phyloP scores from a whole-genome alignment of 2,797 vertebrate genomes.

The Adrianichthys oophorus region DNA sequence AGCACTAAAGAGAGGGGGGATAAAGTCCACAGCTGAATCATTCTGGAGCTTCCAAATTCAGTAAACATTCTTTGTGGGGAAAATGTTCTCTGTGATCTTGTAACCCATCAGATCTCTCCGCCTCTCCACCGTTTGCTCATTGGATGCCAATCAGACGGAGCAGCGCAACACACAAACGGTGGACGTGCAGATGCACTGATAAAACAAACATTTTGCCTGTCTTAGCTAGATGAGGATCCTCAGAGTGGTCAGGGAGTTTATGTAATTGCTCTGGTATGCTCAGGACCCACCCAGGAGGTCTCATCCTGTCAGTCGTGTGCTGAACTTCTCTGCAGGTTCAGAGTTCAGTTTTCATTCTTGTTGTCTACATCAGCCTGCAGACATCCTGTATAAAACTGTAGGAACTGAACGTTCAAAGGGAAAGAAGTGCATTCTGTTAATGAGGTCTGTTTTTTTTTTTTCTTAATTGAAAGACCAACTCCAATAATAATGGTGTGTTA shows the following conservation, averaged over 20 bases:
- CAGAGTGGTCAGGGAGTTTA: constrained; percentile 2
- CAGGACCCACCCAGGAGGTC: background rate
- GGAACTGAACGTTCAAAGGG: no score
- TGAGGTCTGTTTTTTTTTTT: no score
- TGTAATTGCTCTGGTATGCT: constrained; percentile 10
- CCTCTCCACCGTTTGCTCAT: background rate
- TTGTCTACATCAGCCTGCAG: no score
- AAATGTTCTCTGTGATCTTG: background rate
- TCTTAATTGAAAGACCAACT: no score
- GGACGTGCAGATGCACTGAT: constrained; percentile 1
- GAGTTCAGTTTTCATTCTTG: constrained; percentile 9
- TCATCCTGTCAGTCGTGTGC: background rate
- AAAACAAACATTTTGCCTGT: background rate
- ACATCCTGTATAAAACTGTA: no score
- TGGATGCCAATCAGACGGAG: background rate
- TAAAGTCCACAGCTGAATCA: constrained; percentile 48
- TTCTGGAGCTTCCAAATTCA: constrained; percentile 31
- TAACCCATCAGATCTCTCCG: background rate
- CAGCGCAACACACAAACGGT: background rate
- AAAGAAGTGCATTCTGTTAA: no score
- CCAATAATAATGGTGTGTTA: no score
- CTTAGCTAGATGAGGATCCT: constrained; percentile 4
- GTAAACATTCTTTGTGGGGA: constrained; percentile 21
- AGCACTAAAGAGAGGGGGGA: constrained; percentile 2
- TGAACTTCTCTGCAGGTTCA: constrained; percentile 16